Conservation (phyloP, 1,140 invertebrate genomes). For the Drosophila lacertosa region DNA sequence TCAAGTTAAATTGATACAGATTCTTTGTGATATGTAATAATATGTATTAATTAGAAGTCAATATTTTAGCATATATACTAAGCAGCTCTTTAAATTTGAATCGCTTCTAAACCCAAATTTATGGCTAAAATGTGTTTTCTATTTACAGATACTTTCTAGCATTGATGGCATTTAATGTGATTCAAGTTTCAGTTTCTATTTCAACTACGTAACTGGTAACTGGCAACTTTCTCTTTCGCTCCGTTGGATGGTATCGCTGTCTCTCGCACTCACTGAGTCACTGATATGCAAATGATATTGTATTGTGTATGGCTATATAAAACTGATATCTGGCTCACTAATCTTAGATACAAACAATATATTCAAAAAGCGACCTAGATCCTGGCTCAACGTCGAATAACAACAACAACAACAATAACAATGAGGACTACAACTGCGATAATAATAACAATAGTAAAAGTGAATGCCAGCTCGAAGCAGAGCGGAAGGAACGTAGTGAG, state of each 20-base stretch:
- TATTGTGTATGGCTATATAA: constrained; percentile 67
- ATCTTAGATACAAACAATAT: constrained; percentile 80
- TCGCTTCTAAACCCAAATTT: too few species aligned
- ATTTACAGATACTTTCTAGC: constrained; percentile 3
- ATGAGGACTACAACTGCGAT: constrained; percentile 62
- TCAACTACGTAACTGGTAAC: constrained; percentile 2
- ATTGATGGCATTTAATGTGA: constrained; percentile 17
- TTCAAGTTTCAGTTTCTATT: not conserved
- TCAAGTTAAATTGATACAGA: too few species aligned
- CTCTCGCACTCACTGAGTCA: constrained; percentile 24
- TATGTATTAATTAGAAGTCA: too few species aligned
- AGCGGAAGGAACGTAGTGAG: constrained; percentile 54
- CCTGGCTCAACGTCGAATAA: constrained; percentile 60
- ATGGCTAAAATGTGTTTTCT: not conserved
- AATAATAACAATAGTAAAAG: constrained; percentile 74
- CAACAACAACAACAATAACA: constrained; percentile 38
- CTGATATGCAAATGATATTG: constrained; percentile 56
- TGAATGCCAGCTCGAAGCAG: constrained; percentile 55
- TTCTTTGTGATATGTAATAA: too few species aligned
- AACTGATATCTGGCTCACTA: constrained; percentile 73
- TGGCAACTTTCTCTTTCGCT: constrained; percentile 20
- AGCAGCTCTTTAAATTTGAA: too few species aligned
- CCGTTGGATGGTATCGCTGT: constrained; percentile 7
- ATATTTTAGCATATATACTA: too few species aligned
- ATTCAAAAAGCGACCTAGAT: constrained; percentile 81